Conservation (phyloP, 2,888 invertebrate species). For the Aquatica leii region DNA sequence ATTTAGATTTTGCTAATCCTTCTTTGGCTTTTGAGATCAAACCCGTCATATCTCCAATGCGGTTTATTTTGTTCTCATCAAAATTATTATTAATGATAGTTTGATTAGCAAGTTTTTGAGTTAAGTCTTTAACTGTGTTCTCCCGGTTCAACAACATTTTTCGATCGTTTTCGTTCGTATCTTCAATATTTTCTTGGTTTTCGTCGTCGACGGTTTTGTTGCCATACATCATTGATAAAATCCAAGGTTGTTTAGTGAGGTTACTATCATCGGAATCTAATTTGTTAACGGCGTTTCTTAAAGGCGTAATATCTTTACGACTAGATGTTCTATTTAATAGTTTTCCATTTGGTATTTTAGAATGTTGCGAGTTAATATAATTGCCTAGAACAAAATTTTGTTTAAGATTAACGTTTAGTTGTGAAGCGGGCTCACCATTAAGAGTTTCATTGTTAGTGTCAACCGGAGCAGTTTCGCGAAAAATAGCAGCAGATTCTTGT, state of each 20-base stretch:
- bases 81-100: conserved; percentile 64
- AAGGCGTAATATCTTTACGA: conserved; percentile 64
- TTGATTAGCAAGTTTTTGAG: conserved; percentile 82
- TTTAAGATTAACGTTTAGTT: neutral
- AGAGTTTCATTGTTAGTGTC: conserved; percentile 51
- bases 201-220: conserved; percentile 62
- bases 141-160: conserved; percentile 78
- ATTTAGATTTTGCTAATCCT: conserved; percentile 86
- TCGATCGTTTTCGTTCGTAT: conserved; percentile 62
- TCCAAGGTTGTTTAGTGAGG: conserved; percentile 58
- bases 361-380: conserved; percentile 67
- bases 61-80: conserved; percentile 68
- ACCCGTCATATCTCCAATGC: conserved; percentile 87
- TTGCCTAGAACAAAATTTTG: conserved; percentile 59
- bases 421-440: conserved; percentile 49
- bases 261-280: conserved; percentile 63
- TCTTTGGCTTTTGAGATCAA: conserved; percentile 93
- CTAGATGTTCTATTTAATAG: conserved; percentile 60
- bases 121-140: conserved; percentile 88
- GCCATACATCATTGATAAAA: conserved; percentile 51
- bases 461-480: conserved; percentile 58
- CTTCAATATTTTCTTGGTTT: conserved; percentile 64
- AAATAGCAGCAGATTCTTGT: conserved; percentile 70
- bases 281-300: conserved; percentile 66
- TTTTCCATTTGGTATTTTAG: conserved; percentile 69